Evolutionary conservation across 2,797 vertebrate genomes (phyloP), one percentile per base, ranked within the genome.

Genomic region (Micromesistius poutassou): DNA sequence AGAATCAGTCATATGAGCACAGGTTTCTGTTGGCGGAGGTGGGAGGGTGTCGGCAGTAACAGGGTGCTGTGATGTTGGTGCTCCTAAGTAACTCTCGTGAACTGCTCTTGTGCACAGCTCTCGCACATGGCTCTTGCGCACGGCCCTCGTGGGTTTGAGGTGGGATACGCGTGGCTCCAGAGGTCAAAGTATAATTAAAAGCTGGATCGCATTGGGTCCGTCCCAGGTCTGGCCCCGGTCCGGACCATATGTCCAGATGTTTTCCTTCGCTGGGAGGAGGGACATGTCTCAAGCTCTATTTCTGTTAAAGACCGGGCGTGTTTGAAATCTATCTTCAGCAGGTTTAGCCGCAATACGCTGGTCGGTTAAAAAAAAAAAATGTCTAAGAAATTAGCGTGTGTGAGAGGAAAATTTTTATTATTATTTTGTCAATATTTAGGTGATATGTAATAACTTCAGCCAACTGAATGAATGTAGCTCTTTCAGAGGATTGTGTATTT

Each of bases 101-200:
- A 36, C 75, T 14, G 35, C 8, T 13, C 4, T n/a, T 19, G 46
- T 55, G 46, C 46, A 19, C 6, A 12, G 46, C 33, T 46, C 71
- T 66, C 38, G 75, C n/a, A 7, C 46, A 19, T 3, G 46, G 46
- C 12, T 22, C 8, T 40, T 40, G 38, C 13, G 8, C 38, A 13
- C 38, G 9, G 42, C 31, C 30, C 68, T 62, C 35, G 75, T 30
- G 9, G 25, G 73, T 74, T 74, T 68, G 74, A 79, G 50, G 72
- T 62, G 30, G 31, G 46, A 70, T 55, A 77, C 46, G 66, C 68
- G 66, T 38, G 72, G 31, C 77, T 62, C 2, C n/a, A 36, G 36
- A 73, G 74, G 76, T 76, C 77, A 40, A 62, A 72, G 71, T 42
- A 76, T 66, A 74, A 66, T 78, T 79, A 74, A 77, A 46, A 40